A percentile compares a stretch with the other conserved stretches of the same genome.
phyloP scores from a whole-genome alignment of 2,888 invertebrate species.

The Ectropis crepuscularia region DNA sequence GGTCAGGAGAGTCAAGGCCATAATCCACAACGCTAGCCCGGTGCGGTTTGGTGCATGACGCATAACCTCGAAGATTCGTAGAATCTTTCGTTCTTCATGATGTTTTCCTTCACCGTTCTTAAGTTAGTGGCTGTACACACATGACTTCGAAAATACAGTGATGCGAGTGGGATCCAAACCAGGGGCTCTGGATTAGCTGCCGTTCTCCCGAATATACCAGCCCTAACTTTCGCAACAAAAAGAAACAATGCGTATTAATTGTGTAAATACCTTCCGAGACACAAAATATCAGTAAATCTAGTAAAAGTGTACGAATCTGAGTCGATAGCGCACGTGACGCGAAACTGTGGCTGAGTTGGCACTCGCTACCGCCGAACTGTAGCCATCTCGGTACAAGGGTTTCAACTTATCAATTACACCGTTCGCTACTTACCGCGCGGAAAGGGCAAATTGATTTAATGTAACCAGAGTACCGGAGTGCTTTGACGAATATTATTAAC shows the following conservation, averaged over 20 bases:
- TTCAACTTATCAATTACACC: slow-evolving; percentile 85
- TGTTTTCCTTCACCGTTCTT: too few relatives aligned
- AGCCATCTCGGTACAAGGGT: slow-evolving; percentile 81
- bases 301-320: slow-evolving; percentile 50
- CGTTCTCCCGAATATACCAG: too few relatives aligned
- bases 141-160: too few relatives aligned
- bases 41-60: too few relatives aligned
- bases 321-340: slow-evolving; percentile 54
- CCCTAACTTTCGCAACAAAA: not conserved
- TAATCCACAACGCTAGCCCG: too few relatives aligned
- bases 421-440: slow-evolving; percentile 85
- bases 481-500: slow-evolving; percentile 86
- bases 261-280: slow-evolving; percentile 30
- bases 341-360: slow-evolving; percentile 52
- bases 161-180: too few relatives aligned
- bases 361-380: slow-evolving; percentile 72
- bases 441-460: slow-evolving; percentile 85
- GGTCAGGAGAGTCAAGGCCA: too few relatives aligned
- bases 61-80: too few relatives aligned
- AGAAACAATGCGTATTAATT: slow-evolving; percentile 17
- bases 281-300: slow-evolving; percentile 30
- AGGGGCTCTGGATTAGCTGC: not conserved
- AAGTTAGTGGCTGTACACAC: too few relatives aligned
- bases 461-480: slow-evolving; percentile 85
- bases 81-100: too few relatives aligned